A percentile compares a stretch with the other conserved stretches of the same genome.
Evolutionary conservation across 2,113 vertebrate species (phyloP).

Genomic region (Psilopsiagon aymara): DNA sequence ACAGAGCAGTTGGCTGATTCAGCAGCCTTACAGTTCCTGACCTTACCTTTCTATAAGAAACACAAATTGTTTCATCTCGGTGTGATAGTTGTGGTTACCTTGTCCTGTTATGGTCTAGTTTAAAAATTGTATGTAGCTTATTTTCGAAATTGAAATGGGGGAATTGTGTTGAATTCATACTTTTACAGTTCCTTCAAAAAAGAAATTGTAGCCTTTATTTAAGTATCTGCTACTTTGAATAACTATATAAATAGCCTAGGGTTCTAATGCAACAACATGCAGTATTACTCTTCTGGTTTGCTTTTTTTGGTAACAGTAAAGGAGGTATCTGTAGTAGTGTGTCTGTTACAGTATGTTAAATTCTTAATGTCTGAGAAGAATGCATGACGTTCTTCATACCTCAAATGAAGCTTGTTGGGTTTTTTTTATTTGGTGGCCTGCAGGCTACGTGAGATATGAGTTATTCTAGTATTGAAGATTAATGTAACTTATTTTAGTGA

Average conservation of each 20-base stretch:
- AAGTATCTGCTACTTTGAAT: neutral
- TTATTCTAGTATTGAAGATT: neutral
- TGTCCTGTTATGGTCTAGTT: neutral
- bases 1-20: slow-evolving; percentile 20
- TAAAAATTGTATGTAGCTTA: neutral
- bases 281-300: neutral
- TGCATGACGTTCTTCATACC: neutral
- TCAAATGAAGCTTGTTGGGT: neutral
- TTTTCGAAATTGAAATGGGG: neutral
- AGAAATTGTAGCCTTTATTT: neutral
- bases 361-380: neutral
- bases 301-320: neutral
- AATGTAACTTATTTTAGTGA: neutral
- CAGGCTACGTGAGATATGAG: neutral
- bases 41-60: neutral
- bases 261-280: neutral
- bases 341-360: neutral
- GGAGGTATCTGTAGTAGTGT: neutral
- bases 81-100: neutral
- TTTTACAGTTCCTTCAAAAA: neutral
- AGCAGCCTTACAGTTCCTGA: slow-evolving; percentile 5
- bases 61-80: neutral
- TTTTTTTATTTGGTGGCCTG: neutral
- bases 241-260: neutral
- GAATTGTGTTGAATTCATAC: neutral